Conservation (phyloP, 2,113 vertebrate species). For the Miniopterus natalensis region DNA sequence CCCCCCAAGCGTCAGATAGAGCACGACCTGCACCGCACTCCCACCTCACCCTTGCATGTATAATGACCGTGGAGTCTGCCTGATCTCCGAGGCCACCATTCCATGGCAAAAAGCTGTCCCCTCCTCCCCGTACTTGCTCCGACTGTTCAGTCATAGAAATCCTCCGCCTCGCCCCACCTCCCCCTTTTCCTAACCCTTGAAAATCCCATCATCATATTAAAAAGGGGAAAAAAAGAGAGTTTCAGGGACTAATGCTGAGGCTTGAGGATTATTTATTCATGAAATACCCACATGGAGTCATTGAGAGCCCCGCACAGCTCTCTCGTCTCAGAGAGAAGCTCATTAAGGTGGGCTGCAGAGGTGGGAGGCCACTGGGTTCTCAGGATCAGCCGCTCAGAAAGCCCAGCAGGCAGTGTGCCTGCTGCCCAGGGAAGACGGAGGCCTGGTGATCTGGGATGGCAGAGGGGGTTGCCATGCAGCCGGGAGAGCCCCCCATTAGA, state of each 20-base stretch:
- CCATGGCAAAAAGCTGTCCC: background rate
- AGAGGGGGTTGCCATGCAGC: background rate
- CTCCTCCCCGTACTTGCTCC: accelerated
- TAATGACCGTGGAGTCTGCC: accelerated
- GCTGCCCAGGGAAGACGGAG: accelerated
- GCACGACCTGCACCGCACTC: accelerated
- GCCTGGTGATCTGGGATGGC: background rate
- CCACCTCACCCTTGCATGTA: accelerated
- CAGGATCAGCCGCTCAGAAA: background rate
- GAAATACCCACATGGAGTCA: conserved; percentile 74
- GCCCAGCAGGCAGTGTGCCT: background rate
- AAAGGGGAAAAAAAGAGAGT: conserved; percentile 39
- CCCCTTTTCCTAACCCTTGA: background rate
- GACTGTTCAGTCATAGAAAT: background rate
- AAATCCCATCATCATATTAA: conserved; percentile 60
- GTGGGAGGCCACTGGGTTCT: background rate
- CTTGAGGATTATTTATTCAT: conserved; percentile 82
- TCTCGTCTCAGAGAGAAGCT: conserved; percentile 65
- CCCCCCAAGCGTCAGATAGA: background rate
- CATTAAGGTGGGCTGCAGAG: background rate
- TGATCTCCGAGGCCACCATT: background rate
- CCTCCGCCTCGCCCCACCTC: background rate
- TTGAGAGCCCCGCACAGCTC: conserved; percentile 62
- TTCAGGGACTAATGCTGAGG: conserved; percentile 71
- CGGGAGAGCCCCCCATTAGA: background rate